phyloP scores from a whole-genome alignment of 2,113 vertebrate species.

The Loxodonta africana region DNA sequence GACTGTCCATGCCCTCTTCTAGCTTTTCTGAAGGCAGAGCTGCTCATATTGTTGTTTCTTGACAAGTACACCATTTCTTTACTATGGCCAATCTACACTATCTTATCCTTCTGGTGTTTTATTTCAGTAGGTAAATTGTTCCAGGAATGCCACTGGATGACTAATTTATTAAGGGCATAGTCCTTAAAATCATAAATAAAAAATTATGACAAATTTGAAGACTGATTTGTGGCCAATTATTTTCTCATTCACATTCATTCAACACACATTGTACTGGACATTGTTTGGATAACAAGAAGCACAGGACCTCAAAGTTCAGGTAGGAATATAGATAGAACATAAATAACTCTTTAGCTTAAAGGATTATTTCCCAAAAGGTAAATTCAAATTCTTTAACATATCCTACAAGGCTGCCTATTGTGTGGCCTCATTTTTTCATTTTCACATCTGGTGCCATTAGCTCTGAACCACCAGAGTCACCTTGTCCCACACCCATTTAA shows the following conservation, averaged over 20 bases:
- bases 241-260: neutral
- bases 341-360: neutral
- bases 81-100: neutral
- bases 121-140: neutral
- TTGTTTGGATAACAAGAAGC: neutral
- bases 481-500: neutral
- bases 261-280: neutral
- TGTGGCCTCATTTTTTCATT: neutral
- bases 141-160: neutral
- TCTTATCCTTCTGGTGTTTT: neutral
- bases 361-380: neutral
- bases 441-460: fast-evolving
- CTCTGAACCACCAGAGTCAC: neutral
- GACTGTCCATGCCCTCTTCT: neutral
- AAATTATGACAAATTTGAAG: neutral
- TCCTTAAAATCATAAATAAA: neutral
- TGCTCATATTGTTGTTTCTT: neutral
- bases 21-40: neutral
- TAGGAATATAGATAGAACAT: neutral
- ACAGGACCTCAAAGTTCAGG: neutral
- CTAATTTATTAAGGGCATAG: neutral
- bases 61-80: neutral
- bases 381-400: neutral
- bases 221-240: neutral
- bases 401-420: fast-evolving